phyloP scores from a whole-genome alignment of 2,888 invertebrate species.

The Melieria crassipennis region DNA sequence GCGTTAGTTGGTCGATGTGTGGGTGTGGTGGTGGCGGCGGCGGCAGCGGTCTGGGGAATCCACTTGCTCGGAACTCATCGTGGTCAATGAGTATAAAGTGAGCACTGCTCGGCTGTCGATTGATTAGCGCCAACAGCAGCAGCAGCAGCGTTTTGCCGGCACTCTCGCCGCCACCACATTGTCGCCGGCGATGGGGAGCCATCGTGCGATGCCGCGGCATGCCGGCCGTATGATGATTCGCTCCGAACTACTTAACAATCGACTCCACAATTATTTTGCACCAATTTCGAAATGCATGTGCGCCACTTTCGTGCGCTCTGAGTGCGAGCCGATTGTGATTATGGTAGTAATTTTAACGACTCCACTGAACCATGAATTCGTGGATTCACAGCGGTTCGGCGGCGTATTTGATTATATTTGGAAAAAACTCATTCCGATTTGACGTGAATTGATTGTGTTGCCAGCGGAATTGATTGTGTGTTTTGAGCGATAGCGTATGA shows the following conservation, averaged over 20 bases:
- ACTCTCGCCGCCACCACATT: no score
- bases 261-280: neutral
- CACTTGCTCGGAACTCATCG: conserved; percentile 53
- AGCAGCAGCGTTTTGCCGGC: no score
- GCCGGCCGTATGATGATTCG: no score
- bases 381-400: neutral
- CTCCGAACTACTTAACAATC: no score
- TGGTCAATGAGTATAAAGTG: conserved; percentile 59
- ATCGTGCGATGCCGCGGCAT: no score
- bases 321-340: neutral
- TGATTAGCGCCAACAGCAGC: no score
- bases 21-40: conserved; percentile 47
- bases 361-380: conserved; percentile 23
- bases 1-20: conserved; percentile 46
- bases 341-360: neutral
- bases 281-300: neutral
- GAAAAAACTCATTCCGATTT: no score
- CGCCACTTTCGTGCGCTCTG: neutral
- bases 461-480: no score
- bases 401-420: no score
- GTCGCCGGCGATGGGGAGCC: no score
- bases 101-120: conserved; percentile 26
- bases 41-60: conserved; percentile 50
- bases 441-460: no score
- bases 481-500: no score